Base-by-base conservation (phyloP, 1,140 invertebrate genomes). In the Dendrolimus punctatus region DNA sequence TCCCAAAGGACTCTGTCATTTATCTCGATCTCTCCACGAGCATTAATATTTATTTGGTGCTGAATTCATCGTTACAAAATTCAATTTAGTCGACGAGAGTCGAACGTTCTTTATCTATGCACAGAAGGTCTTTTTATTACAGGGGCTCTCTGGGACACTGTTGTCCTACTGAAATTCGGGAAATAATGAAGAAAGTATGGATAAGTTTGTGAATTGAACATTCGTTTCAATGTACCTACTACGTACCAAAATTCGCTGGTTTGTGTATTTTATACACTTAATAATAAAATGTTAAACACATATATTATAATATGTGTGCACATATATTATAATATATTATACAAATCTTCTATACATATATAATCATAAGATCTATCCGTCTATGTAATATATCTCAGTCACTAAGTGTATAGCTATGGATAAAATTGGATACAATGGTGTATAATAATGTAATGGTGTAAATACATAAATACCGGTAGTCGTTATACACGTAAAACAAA, bases 101-200 rank as follows among this genome's bases (percentile, higher is more conserved):
- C 71, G 67, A 80, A 78, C 69, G 76, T 64, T 71, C 73, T 80
- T 85, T 84, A 85, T 85, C 82, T 85, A 84, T 84, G 80, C 76
- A 83, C 74, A 84, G 78, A 82, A 82, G 76, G 76, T 79, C 69
- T 69, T 73, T 80, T 85, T 81, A 84, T 82, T 85, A 84, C 77
- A 85, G 82, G 71, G 80, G 69, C 71, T 73, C 72, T 72, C 68
- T 64, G 62, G 68, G 75, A 77, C 64, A 68, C 75, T 74, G 66
- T 71, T 76, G 76, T 69, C 69, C 68, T 58, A 60, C 52, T 75
- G 71, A 74, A 73, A 69, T 65, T 68, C 60, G 58, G 52, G 51
- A 61, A 68, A 51, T 51, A 51, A 71, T 69, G 57, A 57, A 51
- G 70, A 65, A 64, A 76, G 58, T 71, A 66, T 81, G 78, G 81